Conservation (phyloP, 1,140 invertebrate genomes). For the Drosophila orosa region DNA sequence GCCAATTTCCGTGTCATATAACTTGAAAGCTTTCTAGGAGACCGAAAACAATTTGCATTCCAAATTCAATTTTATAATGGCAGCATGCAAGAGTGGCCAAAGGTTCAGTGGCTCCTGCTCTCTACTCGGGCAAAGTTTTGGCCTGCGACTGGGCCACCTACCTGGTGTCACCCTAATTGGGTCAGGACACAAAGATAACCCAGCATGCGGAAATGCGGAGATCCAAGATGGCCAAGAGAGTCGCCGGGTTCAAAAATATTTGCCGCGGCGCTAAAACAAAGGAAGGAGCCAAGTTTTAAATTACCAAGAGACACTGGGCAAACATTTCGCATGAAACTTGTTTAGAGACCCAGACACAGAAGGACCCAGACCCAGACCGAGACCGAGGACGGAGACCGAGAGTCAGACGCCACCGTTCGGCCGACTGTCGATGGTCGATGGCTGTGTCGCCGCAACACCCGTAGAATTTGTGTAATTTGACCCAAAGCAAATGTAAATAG, state of each 20-base stretch:
- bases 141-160: constrained; percentile 39
- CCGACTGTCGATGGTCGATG: constrained; percentile 62
- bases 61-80: constrained; percentile 80
- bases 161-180: constrained; percentile 62
- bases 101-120: constrained; percentile 1
- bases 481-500: constrained; percentile 83
- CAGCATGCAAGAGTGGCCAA: constrained; percentile 43
- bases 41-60: constrained; percentile 78
- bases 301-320: constrained; percentile 64
- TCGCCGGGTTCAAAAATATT: constrained; percentile 72
- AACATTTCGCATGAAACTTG: constrained; percentile 74
- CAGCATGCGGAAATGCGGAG: constrained; percentile 21
- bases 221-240: constrained; percentile 24
- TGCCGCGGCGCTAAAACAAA: constrained; percentile 56
- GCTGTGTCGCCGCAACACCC: constrained; percentile 80
- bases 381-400: background rate
- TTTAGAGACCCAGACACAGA: constrained; percentile 45
- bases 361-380: background rate
- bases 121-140: constrained; percentile 26
- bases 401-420: constrained; percentile 45
- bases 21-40: constrained; percentile 78
- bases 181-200: constrained; percentile 41
- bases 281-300: constrained; percentile 68
- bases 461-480: constrained; percentile 83
- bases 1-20: constrained; percentile 83